Base-by-base conservation (phyloP, 2,113 vertebrate species). In the Caranx ignobilis region DNA sequence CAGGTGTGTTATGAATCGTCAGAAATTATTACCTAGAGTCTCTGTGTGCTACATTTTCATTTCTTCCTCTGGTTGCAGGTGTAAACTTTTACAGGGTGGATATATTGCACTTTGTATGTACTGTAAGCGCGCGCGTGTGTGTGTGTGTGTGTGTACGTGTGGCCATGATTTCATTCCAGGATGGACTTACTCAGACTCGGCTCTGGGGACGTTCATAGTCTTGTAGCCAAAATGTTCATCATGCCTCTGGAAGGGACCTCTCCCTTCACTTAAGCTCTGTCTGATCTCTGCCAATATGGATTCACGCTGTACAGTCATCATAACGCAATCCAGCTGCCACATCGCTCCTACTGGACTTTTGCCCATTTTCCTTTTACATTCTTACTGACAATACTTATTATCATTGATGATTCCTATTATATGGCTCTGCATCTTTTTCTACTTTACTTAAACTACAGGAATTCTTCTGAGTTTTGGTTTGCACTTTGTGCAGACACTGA, bases 161-260 rank as follows among this genome's bases (percentile, higher is more conserved):
- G 45, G 77, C 67, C 57, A n/a, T 84, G 78, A 76, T 87, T 84
- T 75, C 31, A 72, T 56, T 62, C 43, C 47, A 77, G 68, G 59
- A 73, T 80, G 60, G 79, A 73, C 75, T 87, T 67, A 79, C 74
- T 87, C 35, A 41, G 59, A 37, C 67, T 84, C 8, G 9, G 55
- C 81, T 78, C 68, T 0, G 21, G 86, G 88, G 76, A 84, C 50
- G 15, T 31, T 19, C 64, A 52, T 39, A n/a, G 72, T 60, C 15
- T 9, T 15, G 59, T 61, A 88, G 86, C 92, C 91, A 92, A 83
- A 91, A 83, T 64, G 64, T 91, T 92, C 85, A 84, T 93, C 88
- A 87, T 87, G 82, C 84, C 43, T 83, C 62, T 86, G 87, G 79
- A 91, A 82, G 74, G 78, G 81, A 87, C 86, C 87, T 75, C 90